phyloP scores from a whole-genome alignment of 2,888 invertebrate species.

The Caenorhabditis wallacei region DNA sequence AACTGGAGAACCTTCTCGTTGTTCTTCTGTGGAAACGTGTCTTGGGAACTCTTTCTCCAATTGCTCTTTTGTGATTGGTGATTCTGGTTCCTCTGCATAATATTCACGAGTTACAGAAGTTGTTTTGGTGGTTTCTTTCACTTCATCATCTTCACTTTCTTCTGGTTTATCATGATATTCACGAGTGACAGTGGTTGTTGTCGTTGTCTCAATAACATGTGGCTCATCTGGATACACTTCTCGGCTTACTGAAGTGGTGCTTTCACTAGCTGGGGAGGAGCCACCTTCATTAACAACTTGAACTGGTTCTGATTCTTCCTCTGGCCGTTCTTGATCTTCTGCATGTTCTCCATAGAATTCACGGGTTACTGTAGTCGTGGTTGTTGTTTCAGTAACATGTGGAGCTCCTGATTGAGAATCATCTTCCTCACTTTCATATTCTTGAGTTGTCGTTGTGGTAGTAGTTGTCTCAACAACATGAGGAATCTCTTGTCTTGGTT shows the following conservation, averaged over 20 bases:
- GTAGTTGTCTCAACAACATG: slow-evolving; percentile 31
- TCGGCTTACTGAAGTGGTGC: slow-evolving; percentile 24
- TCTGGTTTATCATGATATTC: slow-evolving; percentile 47
- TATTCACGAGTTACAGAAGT: slow-evolving; percentile 38
- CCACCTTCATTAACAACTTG: neutral
- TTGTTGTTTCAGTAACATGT: slow-evolving; percentile 41
- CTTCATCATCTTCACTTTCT: slow-evolving; percentile 2
- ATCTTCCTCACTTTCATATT: slow-evolving; percentile 28
- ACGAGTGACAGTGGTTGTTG: slow-evolving; percentile 32
- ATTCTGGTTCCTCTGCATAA: slow-evolving; percentile 35
- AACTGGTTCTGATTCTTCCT: neutral
- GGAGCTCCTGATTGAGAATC: slow-evolving; percentile 13
- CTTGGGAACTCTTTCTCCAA: neutral
- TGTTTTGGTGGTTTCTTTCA: slow-evolving; percentile 35
- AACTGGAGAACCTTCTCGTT: neutral
- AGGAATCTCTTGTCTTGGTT: slow-evolving; percentile 28
- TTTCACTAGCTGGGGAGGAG: neutral
- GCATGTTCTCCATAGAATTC: slow-evolving; percentile 37
- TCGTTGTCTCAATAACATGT: slow-evolving; percentile 27
- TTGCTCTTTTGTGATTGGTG: slow-evolving; percentile 7
- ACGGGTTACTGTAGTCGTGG: slow-evolving; percentile 37
- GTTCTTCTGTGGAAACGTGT: neutral
- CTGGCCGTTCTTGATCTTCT: slow-evolving; percentile 11
- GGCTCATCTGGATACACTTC: slow-evolving; percentile 18
- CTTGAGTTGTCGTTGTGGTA: slow-evolving; percentile 24